Evolutionary conservation across 2,888 invertebrate species (phyloP).

Genomic region (Cryptophagus acutangulus): DNA sequence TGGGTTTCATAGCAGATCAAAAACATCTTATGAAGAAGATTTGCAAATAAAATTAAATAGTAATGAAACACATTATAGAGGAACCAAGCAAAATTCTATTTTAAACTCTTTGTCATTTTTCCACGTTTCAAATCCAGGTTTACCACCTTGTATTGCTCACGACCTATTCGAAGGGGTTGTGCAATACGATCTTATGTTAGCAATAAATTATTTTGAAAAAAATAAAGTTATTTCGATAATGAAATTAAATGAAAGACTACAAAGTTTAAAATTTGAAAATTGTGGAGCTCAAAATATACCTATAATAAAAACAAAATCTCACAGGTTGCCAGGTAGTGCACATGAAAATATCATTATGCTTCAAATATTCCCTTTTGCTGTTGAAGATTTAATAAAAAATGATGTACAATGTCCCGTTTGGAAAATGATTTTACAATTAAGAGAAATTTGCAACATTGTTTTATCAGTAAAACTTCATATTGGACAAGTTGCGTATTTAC

Average conservation of each 20-base stretch:
- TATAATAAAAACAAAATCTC: constrained; percentile 7
- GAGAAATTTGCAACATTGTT: constrained; percentile 2
- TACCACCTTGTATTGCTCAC: constrained; percentile 23
- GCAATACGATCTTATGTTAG: constrained; percentile 22
- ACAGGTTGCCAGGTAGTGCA: constrained; percentile 1
- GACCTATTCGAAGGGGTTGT: constrained; percentile 25
- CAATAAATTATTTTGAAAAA: constrained; percentile 18
- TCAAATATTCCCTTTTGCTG: background rate
- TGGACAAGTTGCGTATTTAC: background rate
- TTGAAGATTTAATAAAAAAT: background rate
- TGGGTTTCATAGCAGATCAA: background rate
- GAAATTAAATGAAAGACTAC: constrained; percentile 11
- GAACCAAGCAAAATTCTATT: constrained; percentile 17
- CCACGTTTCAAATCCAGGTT: constrained; percentile 24
- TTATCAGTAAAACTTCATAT: background rate
- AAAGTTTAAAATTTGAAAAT: constrained; percentile 6
- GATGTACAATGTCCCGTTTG: background rate
- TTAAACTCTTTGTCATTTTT: constrained; percentile 19
- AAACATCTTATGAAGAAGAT: background rate
- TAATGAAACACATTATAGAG: constrained; percentile 9
- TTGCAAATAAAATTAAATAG: background rate
- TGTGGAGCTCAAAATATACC: constrained; percentile 6
- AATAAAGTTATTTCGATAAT: constrained; percentile 12
- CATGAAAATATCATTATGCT: background rate
- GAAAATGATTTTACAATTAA: background rate